These are phyloP conservation scores for Athripsodes cinereus DNA, from an alignment of 2,888 invertebrate species.

Conservation along the genomic window DNA sequence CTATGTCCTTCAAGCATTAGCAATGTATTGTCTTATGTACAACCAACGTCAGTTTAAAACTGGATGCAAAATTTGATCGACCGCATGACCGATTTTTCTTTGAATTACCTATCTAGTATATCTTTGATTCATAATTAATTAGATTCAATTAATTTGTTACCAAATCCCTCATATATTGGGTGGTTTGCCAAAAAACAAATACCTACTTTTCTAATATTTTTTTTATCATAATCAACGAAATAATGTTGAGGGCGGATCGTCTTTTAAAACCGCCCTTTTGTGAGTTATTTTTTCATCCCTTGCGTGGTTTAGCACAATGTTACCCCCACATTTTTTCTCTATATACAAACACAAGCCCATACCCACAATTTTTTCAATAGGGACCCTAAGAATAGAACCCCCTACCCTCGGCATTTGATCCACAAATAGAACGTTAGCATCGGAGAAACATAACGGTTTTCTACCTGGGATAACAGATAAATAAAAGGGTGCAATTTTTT, in stretches of 20 bases:
- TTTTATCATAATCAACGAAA: neutral
- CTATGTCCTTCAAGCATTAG: no score
- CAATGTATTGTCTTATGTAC: no score
- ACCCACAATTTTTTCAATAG: constrained; percentile 18
- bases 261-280: constrained; percentile 4
- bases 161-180: no score
- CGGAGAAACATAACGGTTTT: constrained; percentile 14
- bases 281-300: constrained; percentile 6
- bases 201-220: no score
- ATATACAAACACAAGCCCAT: constrained; percentile 14
- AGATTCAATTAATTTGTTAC: no score
- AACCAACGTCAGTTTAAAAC: no score
- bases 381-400: constrained; percentile 9
- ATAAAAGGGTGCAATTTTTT: constrained; percentile 16
- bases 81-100: no score
- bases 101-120: no score
- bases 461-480: constrained; percentile 5
- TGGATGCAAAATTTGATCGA: no score
- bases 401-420: neutral
- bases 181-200: no score
- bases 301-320: constrained; percentile 19
- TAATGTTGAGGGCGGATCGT: constrained; percentile 1
- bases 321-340: constrained; percentile 18
- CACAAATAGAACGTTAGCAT: neutral
- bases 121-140: no score